Conservation (phyloP, 2,797 vertebrate species). For the Siniperca undulata region DNA sequence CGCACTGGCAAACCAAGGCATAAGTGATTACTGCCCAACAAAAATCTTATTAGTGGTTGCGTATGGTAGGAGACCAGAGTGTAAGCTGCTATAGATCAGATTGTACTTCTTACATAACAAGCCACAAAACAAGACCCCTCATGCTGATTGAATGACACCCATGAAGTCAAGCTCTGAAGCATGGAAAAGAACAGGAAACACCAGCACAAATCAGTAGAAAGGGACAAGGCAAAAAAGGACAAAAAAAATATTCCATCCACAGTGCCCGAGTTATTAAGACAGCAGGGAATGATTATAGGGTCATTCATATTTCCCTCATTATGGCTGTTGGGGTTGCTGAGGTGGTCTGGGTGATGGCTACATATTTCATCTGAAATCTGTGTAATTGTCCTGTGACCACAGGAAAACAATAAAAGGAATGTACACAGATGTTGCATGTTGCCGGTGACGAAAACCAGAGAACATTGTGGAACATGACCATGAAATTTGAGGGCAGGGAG, state of each 20-base stretch:
- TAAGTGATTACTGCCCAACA: conserved; percentile 64
- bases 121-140: conserved; percentile 58
- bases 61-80: conserved; percentile 34
- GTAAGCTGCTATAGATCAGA: conserved; percentile 49
- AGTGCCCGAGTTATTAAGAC: conserved; percentile 46
- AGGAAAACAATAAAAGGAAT: conserved; percentile 48
- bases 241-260: conserved; percentile 54
- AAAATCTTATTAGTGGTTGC: conserved; percentile 68
- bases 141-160: conserved; percentile 53
- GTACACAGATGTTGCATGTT: conserved; percentile 34
- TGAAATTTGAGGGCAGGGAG: conserved; percentile 10
- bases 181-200: conserved; percentile 51
- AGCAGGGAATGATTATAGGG: conserved; percentile 69
- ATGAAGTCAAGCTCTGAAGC: conserved; percentile 42
- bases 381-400: conserved; percentile 43
- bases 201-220: conserved; percentile 45
- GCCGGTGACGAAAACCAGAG: conserved; percentile 61
- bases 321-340: conserved; percentile 41
- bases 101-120: conserved; percentile 67
- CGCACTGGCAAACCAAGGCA: conserved; percentile 41
- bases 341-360: conserved; percentile 42
- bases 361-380: conserved; percentile 46
- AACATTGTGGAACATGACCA: conserved; percentile 31
- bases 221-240: conserved; percentile 26
- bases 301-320: conserved; percentile 60